Base-by-base conservation (phyloP, 2,888 invertebrate species). In the Lathronympha strigana region DNA sequence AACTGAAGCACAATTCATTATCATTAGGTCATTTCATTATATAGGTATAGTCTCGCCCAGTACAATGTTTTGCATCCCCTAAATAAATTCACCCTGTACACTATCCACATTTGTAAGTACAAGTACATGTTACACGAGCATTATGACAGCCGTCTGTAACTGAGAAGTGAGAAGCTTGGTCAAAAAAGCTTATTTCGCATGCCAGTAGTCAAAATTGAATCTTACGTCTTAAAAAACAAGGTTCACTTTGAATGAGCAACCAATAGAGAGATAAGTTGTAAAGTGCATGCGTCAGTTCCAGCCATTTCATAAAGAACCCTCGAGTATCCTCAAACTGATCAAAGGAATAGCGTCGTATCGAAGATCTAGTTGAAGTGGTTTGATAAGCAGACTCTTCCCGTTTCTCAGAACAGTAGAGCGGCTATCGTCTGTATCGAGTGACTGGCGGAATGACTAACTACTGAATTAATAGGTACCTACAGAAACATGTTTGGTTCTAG, bases 391-490 rank as follows among this genome's bases (percentile, higher is more conserved):
- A 19, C 47, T 47, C 63, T 54, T 64, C 64, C 49, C 63, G n/a
- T 38, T 64, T 64, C 64, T 60, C 36, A 53, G 64, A 60, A 60
- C 28, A 38, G 50, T 36, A 53, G 64, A 60, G 53, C 28, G 45
- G 50, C 60, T 64, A 64, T 60, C 60, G 63, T 25, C 55, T 49
- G 53, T 54, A 43, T 55, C 43, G 15, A 43, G 50, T 47, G 43
- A 45, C 50, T 45, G 51, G 40, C 40, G 21, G 63, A 64, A 58
- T 53, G 60, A 53, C 38, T 53, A 60, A 60, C 53, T 64, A 45
- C 51, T 33, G 25, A 15, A 21, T 57, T n/a, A n/a, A n/a, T n/a
- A n/a, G n/a, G n/a, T n/a, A n/a, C n/a, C n/a, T n/a, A 23, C 31
- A 43, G 45, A 40, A 51, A 53, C 57, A 51, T 2, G 36, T 21